phyloP scores from a whole-genome alignment of 2,797 vertebrate species.

The Hydrophis major region DNA sequence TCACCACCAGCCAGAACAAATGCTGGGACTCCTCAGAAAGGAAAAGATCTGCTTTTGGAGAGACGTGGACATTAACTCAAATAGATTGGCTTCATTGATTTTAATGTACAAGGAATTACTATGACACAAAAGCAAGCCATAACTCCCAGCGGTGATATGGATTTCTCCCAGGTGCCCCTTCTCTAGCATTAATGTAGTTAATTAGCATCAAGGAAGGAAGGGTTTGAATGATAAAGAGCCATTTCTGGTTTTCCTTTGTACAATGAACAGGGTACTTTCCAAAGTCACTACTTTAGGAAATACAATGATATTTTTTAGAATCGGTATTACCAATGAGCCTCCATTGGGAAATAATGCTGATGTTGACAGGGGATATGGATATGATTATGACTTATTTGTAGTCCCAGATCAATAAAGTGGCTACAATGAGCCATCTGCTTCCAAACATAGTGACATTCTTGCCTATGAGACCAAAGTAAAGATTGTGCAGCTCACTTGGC shows the following conservation, averaged over 20 bases:
- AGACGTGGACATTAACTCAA: slow-evolving; percentile 66
- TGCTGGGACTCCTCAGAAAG: slow-evolving; percentile 57
- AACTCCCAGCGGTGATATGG: slow-evolving; percentile 25
- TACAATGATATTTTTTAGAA: neutral
- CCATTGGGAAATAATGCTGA: neutral
- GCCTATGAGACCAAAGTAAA: neutral
- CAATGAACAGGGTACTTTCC: neutral
- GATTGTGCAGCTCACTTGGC: neutral
- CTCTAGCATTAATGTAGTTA: neutral
- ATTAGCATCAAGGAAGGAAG: slow-evolving; percentile 18
- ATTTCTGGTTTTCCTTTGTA: neutral
- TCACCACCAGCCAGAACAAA: slow-evolving; percentile 75
- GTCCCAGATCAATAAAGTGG: neutral
- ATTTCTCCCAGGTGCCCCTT: slow-evolving; percentile 38
- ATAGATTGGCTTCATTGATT: slow-evolving; percentile 74
- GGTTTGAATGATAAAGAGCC: neutral
- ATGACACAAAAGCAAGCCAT: slow-evolving; percentile 71
- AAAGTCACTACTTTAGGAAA: neutral
- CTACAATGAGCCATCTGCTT: neutral
- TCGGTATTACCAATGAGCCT: neutral
- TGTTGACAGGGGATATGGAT: neutral
- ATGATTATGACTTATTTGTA: neutral
- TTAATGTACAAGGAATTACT: slow-evolving; percentile 60
- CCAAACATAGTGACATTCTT: neutral
- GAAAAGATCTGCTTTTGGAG: slow-evolving; percentile 46